A percentile compares a stretch with the other conserved stretches of the same genome.
Evolutionary conservation across 2,797 vertebrate species (phyloP).

Genomic region (Pseudochirops cupreus): DNA sequence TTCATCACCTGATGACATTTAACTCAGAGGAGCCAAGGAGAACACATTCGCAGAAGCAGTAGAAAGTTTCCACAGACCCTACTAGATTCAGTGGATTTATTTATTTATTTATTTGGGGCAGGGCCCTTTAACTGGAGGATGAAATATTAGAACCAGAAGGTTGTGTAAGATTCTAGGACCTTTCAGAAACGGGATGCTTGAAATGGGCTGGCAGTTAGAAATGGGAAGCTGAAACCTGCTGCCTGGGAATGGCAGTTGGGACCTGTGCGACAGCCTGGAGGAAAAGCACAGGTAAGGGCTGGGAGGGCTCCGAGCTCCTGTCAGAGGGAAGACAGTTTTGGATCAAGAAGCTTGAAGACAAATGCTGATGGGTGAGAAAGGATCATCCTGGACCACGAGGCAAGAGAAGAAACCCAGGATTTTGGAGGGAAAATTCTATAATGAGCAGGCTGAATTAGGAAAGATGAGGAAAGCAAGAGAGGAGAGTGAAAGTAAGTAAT

Average conservation of each 20-base stretch:
- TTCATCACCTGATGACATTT: not conserved
- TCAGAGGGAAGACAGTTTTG: not conserved
- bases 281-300: not conserved
- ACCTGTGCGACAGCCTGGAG: not conserved
- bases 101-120: not conserved
- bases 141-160: not conserved
- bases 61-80: conserved; percentile 11
- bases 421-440: not conserved
- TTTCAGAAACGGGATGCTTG: conserved; percentile 18
- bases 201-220: conserved; percentile 42
- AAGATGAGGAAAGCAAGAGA: not conserved
- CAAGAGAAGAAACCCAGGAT: conserved; percentile 5
- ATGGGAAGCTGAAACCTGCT: not conserved
- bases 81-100: not conserved
- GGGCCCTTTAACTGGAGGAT: conserved; percentile 4
- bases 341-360: conserved; percentile 5
- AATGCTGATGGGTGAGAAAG: not conserved
- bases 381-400: not conserved
- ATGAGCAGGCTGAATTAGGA: not conserved
- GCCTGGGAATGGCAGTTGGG: not conserved
- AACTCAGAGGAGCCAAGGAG: not conserved
- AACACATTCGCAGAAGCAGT: not conserved
- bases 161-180: conserved; percentile 18
- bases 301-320: not conserved
- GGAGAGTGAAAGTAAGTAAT: not conserved